Percentiles rank a stretch among this genome's conserved stretches.
phyloP scores from a whole-genome alignment of 1,140 invertebrate genomes.

The Formica exsecta region DNA sequence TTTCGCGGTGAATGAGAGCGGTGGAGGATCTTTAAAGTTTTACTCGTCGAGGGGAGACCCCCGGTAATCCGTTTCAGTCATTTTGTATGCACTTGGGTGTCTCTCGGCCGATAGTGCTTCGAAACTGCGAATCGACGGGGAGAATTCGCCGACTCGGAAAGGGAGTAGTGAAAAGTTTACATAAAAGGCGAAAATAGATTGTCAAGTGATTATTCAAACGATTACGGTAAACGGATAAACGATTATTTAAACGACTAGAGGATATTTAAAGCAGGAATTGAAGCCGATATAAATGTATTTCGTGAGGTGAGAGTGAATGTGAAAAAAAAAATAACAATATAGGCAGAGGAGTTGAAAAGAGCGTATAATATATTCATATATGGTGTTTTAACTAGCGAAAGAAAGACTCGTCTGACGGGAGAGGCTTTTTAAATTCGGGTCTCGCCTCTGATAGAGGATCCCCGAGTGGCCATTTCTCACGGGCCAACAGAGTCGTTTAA shows the following conservation, averaged over 20 bases:
- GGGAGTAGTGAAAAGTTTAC: conserved; percentile 23
- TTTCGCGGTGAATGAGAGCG: conserved; percentile 42
- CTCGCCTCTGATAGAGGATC: conserved; percentile 53
- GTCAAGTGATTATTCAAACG: neutral
- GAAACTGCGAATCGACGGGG: conserved; percentile 22
- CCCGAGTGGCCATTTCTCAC: conserved; percentile 59
- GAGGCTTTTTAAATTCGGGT: conserved; percentile 47
- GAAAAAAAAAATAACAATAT: neutral
- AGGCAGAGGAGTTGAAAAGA: neutral
- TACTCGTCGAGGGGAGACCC: conserved; percentile 23
- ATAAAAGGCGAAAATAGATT: neutral
- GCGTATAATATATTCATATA: neutral
- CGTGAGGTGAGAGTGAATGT: neutral
- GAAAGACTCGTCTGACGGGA: neutral
- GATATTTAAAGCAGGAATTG: neutral
- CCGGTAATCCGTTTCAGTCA: conserved; percentile 55
- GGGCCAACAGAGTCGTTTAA: conserved; percentile 57
- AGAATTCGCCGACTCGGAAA: neutral
- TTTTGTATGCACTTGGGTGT: conserved; percentile 46
- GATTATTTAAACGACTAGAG: neutral
- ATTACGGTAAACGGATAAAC: neutral
- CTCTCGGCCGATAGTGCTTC: neutral
- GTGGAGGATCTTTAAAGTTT: conserved; percentile 58
- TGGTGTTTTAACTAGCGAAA: conserved; percentile 47
- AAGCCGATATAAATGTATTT: neutral